A percentile compares a stretch with the other conserved stretches of the same genome.
Conservation (phyloP, 2,113 vertebrate genomes). For the Cephalopholis sonnerati region DNA sequence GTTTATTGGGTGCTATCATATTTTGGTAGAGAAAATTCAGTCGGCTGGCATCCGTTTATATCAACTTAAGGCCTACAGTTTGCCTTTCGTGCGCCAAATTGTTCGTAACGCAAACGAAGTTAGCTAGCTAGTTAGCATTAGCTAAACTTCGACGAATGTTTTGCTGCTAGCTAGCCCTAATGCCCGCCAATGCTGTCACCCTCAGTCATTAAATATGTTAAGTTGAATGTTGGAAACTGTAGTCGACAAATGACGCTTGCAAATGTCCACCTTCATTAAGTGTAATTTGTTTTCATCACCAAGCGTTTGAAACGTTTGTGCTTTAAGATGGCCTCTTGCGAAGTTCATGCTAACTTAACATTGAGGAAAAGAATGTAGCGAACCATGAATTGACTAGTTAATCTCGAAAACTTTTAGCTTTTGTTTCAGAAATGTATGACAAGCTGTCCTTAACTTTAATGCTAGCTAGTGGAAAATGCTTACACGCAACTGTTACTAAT, state of each 20-base stretch:
- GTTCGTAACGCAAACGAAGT: too few species aligned
- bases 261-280: not conserved
- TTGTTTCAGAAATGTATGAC: not conserved
- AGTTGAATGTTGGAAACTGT: not conserved
- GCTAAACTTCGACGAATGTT: too few species aligned
- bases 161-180: not conserved
- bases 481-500: too few species aligned
- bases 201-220: not conserved
- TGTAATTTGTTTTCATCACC: not conserved
- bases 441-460: not conserved
- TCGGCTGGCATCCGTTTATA: fast-evolving
- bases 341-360: too few species aligned
- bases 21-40: not conserved
- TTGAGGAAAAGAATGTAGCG: not conserved
- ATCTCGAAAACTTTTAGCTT: not conserved
- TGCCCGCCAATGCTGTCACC: too few species aligned
- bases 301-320: too few species aligned
- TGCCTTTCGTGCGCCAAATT: too few species aligned
- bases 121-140: not conserved
- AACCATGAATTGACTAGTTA: not conserved
- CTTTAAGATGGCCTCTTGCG: too few species aligned
- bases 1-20: not conserved
- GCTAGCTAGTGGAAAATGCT: not conserved
- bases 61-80: too few species aligned
- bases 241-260: not conserved